Conservation (phyloP, 1,140 invertebrate species). For the Caenorhabditis latens region DNA sequence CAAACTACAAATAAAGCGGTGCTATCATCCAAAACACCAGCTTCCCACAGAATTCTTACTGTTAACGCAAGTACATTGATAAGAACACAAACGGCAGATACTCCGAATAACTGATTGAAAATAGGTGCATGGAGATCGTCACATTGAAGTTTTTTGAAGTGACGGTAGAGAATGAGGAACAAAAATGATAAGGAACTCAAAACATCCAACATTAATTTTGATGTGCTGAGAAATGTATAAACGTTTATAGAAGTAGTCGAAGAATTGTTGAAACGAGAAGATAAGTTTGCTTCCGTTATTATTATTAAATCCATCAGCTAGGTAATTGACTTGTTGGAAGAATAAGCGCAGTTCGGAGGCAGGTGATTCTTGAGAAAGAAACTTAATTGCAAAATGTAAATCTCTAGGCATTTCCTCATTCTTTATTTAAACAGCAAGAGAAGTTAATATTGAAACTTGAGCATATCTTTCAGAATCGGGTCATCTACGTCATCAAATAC, state of each 20-base stretch:
- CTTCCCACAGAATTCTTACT: background rate
- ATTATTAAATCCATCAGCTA: no score
- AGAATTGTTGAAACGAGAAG: no score
- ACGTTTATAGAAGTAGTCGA: no score
- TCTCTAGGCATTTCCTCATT: no score
- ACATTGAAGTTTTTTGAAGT: background rate
- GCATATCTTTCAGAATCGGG: slow-evolving; percentile 50
- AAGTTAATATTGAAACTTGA: slow-evolving; percentile 25
- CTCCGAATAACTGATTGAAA: background rate
- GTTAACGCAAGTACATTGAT: background rate
- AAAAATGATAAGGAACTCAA: background rate
- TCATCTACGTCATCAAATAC: slow-evolving; percentile 10
- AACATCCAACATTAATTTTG: background rate
- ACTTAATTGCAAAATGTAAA: no score
- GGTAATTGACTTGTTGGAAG: no score
- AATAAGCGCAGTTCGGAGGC: no score
- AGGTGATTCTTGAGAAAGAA: no score
- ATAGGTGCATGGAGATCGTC: background rate
- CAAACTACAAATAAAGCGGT: no score
- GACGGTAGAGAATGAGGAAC: background rate
- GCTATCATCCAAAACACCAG: no score
- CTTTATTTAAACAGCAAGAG: background rate
- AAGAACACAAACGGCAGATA: background rate
- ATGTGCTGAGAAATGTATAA: no score
- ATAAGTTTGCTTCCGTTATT: no score